phyloP scores from a whole-genome alignment of 1,140 invertebrate species.

The Cyrtorhinus lividipennis region DNA sequence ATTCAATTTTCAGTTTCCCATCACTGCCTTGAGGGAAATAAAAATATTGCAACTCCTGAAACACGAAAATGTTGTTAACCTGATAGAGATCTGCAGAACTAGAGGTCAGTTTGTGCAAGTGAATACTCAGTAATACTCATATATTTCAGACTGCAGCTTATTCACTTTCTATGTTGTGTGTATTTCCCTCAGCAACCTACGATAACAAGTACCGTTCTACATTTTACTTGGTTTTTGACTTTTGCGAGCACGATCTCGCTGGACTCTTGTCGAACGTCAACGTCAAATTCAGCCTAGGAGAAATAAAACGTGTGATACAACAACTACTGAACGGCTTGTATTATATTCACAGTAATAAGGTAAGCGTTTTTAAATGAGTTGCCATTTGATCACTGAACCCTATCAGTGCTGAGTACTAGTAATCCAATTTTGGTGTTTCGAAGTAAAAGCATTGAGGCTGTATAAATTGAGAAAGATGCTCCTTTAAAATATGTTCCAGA shows the following conservation, averaged over 20 bases:
- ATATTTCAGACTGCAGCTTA: no score
- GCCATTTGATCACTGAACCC: no score
- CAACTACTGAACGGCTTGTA: conserved; percentile 92
- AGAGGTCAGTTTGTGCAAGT: conserved; percentile 51
- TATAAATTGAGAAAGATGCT: no score
- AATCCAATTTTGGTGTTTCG: no score
- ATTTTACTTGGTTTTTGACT: conserved; percentile 97
- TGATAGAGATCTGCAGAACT: conserved; percentile 92
- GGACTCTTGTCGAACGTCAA: conserved; percentile 90
- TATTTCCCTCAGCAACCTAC: conserved; percentile 47
- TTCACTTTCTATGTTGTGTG: no score
- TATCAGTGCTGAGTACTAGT: no score
- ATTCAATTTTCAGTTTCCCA: conserved; percentile 63
- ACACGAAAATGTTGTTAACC: conserved; percentile 94
- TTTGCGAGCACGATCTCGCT: conserved; percentile 97
- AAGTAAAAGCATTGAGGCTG: no score
- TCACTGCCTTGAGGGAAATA: conserved; percentile 93
- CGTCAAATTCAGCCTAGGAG: conserved; percentile 91
- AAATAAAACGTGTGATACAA: conserved; percentile 98
- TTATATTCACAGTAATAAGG: conserved; percentile 93
- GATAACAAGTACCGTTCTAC: conserved; percentile 82
- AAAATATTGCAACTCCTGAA: conserved; percentile 91
- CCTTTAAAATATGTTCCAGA: no score
- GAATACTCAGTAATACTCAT: no score
- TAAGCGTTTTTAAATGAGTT: no score